These are phyloP conservation scores for Ochropacha duplaris DNA, from an alignment of 2,888 invertebrate species.

Conservation along the genomic window DNA sequence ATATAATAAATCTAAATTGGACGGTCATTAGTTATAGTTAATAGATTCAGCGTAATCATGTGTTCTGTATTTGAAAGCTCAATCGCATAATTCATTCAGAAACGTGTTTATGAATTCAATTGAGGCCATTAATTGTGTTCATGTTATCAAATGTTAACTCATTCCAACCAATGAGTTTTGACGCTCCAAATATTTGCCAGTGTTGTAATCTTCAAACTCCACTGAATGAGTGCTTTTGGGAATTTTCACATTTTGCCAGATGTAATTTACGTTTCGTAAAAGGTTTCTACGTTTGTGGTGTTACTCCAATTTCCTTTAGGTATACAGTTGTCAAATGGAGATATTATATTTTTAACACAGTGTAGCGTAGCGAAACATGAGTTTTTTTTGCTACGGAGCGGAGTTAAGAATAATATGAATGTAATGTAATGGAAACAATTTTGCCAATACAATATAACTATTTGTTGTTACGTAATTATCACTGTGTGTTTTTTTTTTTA, in stretches of 20 bases:
- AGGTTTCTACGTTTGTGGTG: neutral
- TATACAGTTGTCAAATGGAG: neutral
- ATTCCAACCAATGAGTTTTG: neutral
- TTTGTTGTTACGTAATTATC: neutral
- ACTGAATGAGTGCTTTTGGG: neutral
- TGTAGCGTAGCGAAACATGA: neutral
- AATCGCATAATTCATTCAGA: constrained; percentile 1
- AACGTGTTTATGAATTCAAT: neutral
- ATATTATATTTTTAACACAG: neutral
- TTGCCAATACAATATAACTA: neutral
- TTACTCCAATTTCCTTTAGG: neutral
- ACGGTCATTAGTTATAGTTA: neutral
- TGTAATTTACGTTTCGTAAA: neutral
- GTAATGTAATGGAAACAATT: neutral
- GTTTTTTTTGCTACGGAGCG: neutral
- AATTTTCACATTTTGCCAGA: neutral
- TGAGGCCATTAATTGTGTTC: constrained; percentile 4
- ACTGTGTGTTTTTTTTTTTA: no score
- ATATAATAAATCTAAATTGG: neutral
- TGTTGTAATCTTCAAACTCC: neutral
- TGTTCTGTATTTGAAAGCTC: neutral
- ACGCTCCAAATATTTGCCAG: neutral
- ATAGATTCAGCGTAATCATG: neutral
- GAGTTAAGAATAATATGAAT: neutral
- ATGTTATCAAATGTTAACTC: constrained; percentile 4